Percentiles rank a stretch among this genome's conserved stretches.
phyloP scores from a whole-genome alignment of 2,888 invertebrate species.

The Sinotaia quadrata region DNA sequence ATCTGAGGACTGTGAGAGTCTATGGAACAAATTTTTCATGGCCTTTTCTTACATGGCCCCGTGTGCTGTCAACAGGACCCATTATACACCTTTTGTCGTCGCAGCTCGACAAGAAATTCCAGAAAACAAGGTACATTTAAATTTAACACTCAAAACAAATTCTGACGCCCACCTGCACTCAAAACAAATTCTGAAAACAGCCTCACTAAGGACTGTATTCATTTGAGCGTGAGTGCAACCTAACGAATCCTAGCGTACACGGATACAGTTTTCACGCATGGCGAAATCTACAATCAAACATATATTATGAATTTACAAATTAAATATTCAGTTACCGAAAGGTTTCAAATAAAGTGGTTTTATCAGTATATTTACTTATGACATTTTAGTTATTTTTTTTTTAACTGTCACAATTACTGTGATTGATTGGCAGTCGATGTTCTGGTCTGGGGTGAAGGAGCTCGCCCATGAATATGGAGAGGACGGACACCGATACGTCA shows the following conservation, averaged over 20 bases:
- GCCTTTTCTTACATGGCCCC: conserved; percentile 42
- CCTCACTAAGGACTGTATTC: too few species aligned
- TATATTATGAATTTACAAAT: not conserved
- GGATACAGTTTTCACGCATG: too few species aligned
- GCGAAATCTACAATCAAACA: not conserved
- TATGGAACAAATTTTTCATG: conserved; percentile 36
- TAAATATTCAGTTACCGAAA: not conserved
- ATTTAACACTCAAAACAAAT: too few species aligned
- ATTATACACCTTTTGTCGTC: conserved; percentile 38
- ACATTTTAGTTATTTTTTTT: not conserved
- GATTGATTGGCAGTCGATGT: conserved; percentile 49
- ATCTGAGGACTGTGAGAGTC: conserved; percentile 23
- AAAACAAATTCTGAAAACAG: too few species aligned
- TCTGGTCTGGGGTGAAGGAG: conserved; percentile 53
- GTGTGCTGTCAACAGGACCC: conserved; percentile 20
- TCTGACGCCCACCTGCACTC: too few species aligned
- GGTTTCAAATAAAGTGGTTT: not conserved
- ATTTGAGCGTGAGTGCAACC: too few species aligned
- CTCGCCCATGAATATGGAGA: conserved; percentile 49
- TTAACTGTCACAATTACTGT: too few species aligned
- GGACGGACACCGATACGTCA: conserved; percentile 43
- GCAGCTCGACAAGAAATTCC: conserved; percentile 36
- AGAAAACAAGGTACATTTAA: conserved; percentile 37
- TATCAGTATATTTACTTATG: not conserved
- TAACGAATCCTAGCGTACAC: too few species aligned